A percentile compares a stretch with the other conserved stretches of the same genome.
phyloP scores from a whole-genome alignment of 2,888 invertebrate species.

The Conistra vaccinii region DNA sequence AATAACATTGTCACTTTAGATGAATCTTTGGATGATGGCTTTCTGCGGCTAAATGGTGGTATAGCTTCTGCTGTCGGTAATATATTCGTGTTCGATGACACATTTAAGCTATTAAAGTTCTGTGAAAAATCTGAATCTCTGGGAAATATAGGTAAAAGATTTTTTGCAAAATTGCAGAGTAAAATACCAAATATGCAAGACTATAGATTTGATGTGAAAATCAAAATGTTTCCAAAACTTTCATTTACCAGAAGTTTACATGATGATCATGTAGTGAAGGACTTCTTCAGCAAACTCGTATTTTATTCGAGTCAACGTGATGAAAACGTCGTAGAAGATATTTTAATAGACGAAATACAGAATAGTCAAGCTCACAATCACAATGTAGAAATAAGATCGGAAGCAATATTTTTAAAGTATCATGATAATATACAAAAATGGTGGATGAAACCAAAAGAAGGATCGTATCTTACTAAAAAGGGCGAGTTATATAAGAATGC shows the following conservation, averaged over 20 bases:
- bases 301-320: conserved; percentile 7
- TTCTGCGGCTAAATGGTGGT: conserved; percentile 2
- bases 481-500: conserved; percentile 3
- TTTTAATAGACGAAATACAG: too few relatives aligned
- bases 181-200: neutral
- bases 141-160: neutral
- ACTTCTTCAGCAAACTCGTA: neutral
- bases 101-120: neutral
- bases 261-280: neutral
- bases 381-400: too few relatives aligned
- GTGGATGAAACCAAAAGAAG: conserved; percentile 25
- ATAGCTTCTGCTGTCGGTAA: conserved; percentile 7
- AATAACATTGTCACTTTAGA: neutral
- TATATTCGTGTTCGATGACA: conserved; percentile 5
- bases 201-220: neutral
- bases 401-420: conserved; percentile 20
- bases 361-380: too few relatives aligned
- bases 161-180: neutral
- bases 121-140: neutral
- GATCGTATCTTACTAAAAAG: conserved; percentile 2
- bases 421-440: conserved; percentile 25
- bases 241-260: neutral
- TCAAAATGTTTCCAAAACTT: conserved; percentile 3
- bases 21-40: neutral
- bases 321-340: too few relatives aligned